Percentiles rank a stretch among this genome's conserved stretches.
Evolutionary conservation across 2,113 vertebrate genomes (phyloP).

Genomic region (Dromaius novaehollandiae): DNA sequence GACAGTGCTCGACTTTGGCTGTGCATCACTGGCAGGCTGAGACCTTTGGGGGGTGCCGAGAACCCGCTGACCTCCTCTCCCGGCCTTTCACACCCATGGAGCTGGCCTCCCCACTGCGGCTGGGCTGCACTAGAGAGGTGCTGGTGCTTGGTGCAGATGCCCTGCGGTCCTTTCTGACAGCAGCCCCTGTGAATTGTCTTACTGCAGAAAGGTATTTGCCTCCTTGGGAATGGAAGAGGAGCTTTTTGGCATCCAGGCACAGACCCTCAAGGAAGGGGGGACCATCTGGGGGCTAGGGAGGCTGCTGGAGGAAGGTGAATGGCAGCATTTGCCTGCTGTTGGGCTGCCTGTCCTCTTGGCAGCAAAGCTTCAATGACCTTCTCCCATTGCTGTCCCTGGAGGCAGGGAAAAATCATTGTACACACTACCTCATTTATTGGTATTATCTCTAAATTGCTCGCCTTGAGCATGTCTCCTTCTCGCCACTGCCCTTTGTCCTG

Average conservation of each 20-base stretch:
- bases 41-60: neutral
- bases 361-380: neutral
- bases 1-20: too few species aligned
- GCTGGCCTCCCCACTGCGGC: too few species aligned
- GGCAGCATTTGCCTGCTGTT: neutral
- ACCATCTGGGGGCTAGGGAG: neutral
- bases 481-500: neutral
- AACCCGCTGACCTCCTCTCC: too few species aligned
- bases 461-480: neutral
- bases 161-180: neutral
- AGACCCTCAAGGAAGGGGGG: neutral
- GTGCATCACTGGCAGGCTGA: neutral
- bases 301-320: neutral
- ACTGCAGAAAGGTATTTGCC: neutral
- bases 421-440: rapidly evolving
- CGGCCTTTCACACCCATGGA: too few species aligned
- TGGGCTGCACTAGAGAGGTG: too few species aligned
- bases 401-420: neutral
- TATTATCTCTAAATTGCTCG: neutral
- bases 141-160: too few species aligned
- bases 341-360: neutral
- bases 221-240: neutral
- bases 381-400: neutral
- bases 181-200: neutral
- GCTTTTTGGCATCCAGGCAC: neutral